Evolutionary conservation across 2,113 vertebrate species (phyloP), one percentile per base, ranked within the genome.

Genomic region (Apistogramma diplotaenia): DNA sequence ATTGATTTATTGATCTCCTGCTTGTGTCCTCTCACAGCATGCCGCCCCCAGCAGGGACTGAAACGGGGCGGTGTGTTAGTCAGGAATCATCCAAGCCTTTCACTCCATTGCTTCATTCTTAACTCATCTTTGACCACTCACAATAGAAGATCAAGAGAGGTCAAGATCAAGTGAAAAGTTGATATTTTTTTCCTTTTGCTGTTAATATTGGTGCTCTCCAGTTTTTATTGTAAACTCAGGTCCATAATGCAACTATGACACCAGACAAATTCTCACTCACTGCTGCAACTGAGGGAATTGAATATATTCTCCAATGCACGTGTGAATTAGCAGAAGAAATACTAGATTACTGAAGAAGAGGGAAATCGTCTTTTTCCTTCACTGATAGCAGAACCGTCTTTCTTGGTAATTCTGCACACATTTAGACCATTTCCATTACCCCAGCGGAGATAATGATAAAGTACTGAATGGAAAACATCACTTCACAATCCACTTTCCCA

Each of bases 361-460:
- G 57, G 49, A 80, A 83, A 71, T 84, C 78, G 70, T 89, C 40
- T 70, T 81, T 87, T 87, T 76, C 74, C 54, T 82, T 85, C 18
- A 13, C 61, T 82, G 81, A 88, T 87, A 84, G 74, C 25, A 59
- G 55, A 88, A 78, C 72, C 51, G 33, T 78, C 73, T 84, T 80
- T 85, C 82, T 73, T 37, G 23, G 55, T 85, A 65, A 62, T 49
- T 83, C 75, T 40, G 65, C 65, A 73, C 78, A 84, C 82, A 81
- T 87, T 87, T 65, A 74, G 77, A 74, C 79, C 78, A 85, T 88
- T 90, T 90, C 81, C 78, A 90, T 90, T 87, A 87, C 79, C 67
- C 70, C 57, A 40, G 65, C 76, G 23, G 73, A 79, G 86, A 85
- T 89, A 85, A 88, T 89, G 78, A 89, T 73, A 74, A 87, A 46